Percentiles rank a stretch among this genome's conserved stretches.
phyloP scores from a whole-genome alignment of 1,140 invertebrate species.

The Melitaea cinxia region DNA sequence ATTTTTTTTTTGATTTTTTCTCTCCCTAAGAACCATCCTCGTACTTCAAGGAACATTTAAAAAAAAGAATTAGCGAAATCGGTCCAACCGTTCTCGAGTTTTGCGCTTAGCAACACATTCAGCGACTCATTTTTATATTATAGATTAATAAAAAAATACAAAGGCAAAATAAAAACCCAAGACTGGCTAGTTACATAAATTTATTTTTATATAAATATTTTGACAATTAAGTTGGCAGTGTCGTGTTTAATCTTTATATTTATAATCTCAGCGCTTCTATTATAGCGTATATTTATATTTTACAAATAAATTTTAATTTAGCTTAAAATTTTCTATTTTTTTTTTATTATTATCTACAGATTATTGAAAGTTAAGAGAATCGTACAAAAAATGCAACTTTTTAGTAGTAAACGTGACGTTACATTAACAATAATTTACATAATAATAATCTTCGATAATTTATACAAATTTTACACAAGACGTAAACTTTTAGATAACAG shows the following conservation, averaged over 20 bases:
- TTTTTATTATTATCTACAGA: neutral
- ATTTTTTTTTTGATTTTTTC: no score
- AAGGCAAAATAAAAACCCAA: conserved; percentile 29
- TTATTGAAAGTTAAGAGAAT: neutral
- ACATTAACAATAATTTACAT: conserved; percentile 4
- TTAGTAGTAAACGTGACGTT: neutral
- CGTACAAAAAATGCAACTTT: conserved; percentile 17
- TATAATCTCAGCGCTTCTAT: conserved; percentile 6
- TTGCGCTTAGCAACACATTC: no score
- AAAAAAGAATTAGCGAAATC: no score
- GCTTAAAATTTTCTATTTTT: neutral
- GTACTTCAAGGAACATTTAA: no score
- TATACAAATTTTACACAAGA: conserved; percentile 17
- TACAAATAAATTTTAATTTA: conserved; percentile 1
- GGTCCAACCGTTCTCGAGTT: no score
- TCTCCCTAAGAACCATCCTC: no score
- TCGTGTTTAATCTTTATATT: conserved; percentile 1
- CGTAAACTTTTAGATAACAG: conserved; percentile 6
- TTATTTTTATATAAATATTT: conserved; percentile 34
- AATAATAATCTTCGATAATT: neutral
- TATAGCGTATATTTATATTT: conserved; percentile 3
- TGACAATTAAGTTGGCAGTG: conserved; percentile 32
- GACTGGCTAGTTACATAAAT: conserved; percentile 27
- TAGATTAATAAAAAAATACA: no score
- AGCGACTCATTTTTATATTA: no score